Percentiles rank a stretch among this genome's conserved stretches.
These are phyloP conservation scores for Carabus problematicus DNA, from an alignment of 2,888 invertebrate species.

Conservation along the genomic window DNA sequence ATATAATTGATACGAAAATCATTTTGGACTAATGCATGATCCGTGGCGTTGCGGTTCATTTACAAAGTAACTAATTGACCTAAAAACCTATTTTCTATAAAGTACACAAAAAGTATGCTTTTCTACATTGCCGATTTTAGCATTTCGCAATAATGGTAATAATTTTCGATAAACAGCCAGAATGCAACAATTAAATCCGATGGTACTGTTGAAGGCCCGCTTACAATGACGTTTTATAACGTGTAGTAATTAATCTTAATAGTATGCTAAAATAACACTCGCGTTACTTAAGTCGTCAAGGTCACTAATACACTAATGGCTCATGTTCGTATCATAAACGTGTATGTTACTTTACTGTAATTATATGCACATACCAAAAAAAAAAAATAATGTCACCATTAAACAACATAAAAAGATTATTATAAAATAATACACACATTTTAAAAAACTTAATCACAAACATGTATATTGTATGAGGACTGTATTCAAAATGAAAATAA, in stretches of 20 bases:
- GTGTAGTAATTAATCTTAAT: slow-evolving; percentile 32
- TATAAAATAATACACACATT: not conserved
- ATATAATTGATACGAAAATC: no score
- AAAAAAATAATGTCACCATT: not conserved
- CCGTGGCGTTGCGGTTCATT: no score
- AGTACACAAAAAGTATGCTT: no score
- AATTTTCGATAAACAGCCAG: no score
- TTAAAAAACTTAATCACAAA: no score
- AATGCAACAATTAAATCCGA: not conserved
- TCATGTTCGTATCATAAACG: not conserved
- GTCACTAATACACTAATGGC: not conserved
- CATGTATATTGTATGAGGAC: no score
- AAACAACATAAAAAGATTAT: not conserved
- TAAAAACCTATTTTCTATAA: no score
- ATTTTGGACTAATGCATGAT: no score
- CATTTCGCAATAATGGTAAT: no score
- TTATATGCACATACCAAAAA: slow-evolving; percentile 3
- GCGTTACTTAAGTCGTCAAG: slow-evolving; percentile 14
- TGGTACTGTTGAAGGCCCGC: slow-evolving; percentile 4
- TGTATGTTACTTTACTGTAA: not conserved
- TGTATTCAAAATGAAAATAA: no score
- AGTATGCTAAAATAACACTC: slow-evolving; percentile 29
- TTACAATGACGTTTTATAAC: slow-evolving; percentile 13
- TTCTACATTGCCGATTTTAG: no score
- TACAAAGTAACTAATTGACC: no score